These are phyloP conservation scores for Nemurella pictetii DNA, from an alignment of 2,888 invertebrate species.

Conservation along the genomic window DNA sequence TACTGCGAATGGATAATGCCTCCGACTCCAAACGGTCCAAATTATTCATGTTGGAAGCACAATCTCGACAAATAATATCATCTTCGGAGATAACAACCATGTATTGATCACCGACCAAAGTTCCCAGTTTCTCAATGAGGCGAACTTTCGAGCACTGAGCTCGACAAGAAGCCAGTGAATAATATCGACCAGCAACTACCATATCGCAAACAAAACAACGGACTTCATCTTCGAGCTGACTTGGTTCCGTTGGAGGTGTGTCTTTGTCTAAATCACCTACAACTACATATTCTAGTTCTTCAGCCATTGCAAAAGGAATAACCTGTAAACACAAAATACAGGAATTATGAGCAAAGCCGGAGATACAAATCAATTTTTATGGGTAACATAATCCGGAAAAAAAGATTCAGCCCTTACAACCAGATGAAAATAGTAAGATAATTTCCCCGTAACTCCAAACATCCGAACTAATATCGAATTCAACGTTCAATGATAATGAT, in stretches of 20 bases:
- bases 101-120: constrained; percentile 52
- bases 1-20: constrained; percentile 47
- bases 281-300: background rate
- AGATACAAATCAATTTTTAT: too few relatives aligned
- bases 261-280: background rate
- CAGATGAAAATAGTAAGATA: too few relatives aligned
- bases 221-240: constrained; percentile 39
- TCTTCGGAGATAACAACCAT: constrained; percentile 53
- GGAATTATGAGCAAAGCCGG: too few relatives aligned
- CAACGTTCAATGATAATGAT: too few relatives aligned
- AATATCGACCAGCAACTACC: constrained; percentile 50
- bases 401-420: too few relatives aligned
- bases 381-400: too few relatives aligned
- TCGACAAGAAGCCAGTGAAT: constrained; percentile 50
- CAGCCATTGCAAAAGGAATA: background rate
- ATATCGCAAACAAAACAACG: constrained; percentile 51
- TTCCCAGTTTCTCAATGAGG: constrained; percentile 52
- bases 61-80: constrained; percentile 52
- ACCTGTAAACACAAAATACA: too few relatives aligned
- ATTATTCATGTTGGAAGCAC: constrained; percentile 51
- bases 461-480: too few relatives aligned
- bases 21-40: constrained; percentile 51
- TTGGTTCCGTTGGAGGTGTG: background rate
- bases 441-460: too few relatives aligned
- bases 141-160: constrained; percentile 50